Conservation (phyloP, 2,888 invertebrate species). For the Unio delphinus region DNA sequence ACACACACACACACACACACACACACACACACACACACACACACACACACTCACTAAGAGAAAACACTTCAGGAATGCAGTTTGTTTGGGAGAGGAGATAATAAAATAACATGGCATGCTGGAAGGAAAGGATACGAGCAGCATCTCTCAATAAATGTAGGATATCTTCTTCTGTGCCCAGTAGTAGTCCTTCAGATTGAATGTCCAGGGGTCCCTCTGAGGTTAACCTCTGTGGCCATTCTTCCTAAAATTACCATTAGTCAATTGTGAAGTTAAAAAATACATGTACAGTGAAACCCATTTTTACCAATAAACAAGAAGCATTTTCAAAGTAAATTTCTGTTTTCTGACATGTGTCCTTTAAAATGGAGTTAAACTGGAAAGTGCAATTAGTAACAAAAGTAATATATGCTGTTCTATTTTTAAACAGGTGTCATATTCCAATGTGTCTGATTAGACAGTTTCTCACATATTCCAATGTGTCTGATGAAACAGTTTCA, state of each 20-base stretch:
- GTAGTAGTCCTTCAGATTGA: slow-evolving; percentile 51
- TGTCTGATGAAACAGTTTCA: too few relatives aligned
- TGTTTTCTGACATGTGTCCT: neutral
- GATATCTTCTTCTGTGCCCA: slow-evolving; percentile 60
- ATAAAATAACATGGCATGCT: too few relatives aligned
- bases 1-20: too few relatives aligned
- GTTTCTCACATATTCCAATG: too few relatives aligned
- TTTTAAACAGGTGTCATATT: too few relatives aligned
- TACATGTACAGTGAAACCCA: neutral
- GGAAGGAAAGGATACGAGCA: slow-evolving; percentile 61
- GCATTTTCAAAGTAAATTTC: neutral
- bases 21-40: too few relatives aligned
- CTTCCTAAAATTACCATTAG: slow-evolving; percentile 35
- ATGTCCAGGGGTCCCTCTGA: slow-evolving; percentile 62
- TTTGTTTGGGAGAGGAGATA: too few relatives aligned
- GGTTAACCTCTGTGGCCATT: slow-evolving; percentile 63
- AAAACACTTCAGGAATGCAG: too few relatives aligned
- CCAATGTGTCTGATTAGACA: too few relatives aligned
- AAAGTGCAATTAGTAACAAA: too few relatives aligned
- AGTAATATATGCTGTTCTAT: too few relatives aligned
- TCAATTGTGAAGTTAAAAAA: neutral
- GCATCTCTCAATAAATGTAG: slow-evolving; percentile 54
- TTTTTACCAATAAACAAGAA: neutral
- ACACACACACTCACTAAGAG: too few relatives aligned
- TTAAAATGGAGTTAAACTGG: neutral